A percentile compares a stretch with the other conserved stretches of the same genome.
These are phyloP conservation scores for Orbicella faveolata DNA, from an alignment of 64 coral and sea anemone genomes.

Conservation along the genomic window DNA sequence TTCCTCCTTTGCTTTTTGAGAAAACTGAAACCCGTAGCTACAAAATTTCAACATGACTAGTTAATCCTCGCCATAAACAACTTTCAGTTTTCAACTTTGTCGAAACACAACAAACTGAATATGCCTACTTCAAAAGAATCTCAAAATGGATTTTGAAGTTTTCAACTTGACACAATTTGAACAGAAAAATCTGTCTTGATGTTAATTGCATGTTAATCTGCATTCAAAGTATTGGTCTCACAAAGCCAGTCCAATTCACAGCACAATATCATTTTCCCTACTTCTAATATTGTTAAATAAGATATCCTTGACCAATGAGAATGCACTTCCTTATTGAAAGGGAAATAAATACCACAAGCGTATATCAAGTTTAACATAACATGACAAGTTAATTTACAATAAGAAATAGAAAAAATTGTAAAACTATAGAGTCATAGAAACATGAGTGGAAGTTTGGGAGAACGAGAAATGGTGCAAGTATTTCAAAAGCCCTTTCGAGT, in stretches of 20 bases:
- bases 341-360: neutral
- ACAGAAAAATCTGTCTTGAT: neutral
- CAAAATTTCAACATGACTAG: too few relatives aligned
- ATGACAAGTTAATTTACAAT: neutral
- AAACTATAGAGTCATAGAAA: neutral
- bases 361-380: neutral
- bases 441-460: too few relatives aligned
- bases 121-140: too few relatives aligned
- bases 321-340: constrained; percentile 3
- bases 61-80: too few relatives aligned
- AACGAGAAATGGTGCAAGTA: neutral
- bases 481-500: neutral
- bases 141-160: too few relatives aligned
- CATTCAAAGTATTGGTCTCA: neutral
- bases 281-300: neutral
- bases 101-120: too few relatives aligned
- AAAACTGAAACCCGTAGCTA: too few relatives aligned
- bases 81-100: too few relatives aligned
- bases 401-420: neutral
- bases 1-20: too few relatives aligned
- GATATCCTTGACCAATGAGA: neutral
- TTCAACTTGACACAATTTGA: too few relatives aligned
- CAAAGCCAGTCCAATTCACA: neutral
- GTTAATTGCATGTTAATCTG: neutral
- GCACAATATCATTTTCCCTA: neutral